Evolutionary conservation across 2,113 vertebrate genomes (phyloP).

Genomic region (Cygnus atratus): DNA sequence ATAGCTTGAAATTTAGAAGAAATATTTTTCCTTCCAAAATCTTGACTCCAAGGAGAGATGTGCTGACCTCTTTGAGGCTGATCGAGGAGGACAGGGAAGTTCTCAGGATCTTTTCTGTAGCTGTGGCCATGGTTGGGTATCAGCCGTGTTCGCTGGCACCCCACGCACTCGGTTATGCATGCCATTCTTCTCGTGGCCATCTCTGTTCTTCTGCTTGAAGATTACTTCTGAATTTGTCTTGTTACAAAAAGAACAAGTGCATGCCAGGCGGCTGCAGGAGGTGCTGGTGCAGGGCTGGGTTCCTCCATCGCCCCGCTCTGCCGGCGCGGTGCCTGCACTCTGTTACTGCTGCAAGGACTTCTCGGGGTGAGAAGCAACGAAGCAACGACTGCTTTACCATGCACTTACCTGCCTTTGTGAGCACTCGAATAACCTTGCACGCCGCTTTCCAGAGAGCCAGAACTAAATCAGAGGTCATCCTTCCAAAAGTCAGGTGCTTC

Average conservation of each 20-base stretch:
- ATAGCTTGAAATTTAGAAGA: neutral
- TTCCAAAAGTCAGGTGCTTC: neutral
- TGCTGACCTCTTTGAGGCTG: rapidly evolving
- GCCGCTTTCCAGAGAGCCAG: neutral
- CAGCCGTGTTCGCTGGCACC: neutral
- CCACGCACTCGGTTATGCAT: rapidly evolving
- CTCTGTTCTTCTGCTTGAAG: neutral
- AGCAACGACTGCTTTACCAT: neutral
- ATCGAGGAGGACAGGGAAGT: neutral
- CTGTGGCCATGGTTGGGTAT: rapidly evolving
- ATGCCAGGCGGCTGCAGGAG: too few species aligned
- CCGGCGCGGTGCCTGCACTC: rapidly evolving
- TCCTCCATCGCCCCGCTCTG: neutral
- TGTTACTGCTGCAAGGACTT: neutral
- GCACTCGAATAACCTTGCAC: neutral
- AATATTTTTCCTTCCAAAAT: neutral
- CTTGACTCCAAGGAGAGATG: too few species aligned
- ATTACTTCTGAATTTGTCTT: neutral
- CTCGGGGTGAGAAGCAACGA: neutral
- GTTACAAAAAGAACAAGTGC: neutral
- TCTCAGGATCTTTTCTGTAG: rapidly evolving
- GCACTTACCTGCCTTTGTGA: neutral
- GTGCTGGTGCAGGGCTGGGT: neutral
- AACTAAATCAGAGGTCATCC: neutral
- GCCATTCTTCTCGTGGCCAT: neutral